These are phyloP conservation scores for Mesopsocus fuscifrons DNA, from an alignment of 2,888 invertebrate genomes.

Conservation along the genomic window DNA sequence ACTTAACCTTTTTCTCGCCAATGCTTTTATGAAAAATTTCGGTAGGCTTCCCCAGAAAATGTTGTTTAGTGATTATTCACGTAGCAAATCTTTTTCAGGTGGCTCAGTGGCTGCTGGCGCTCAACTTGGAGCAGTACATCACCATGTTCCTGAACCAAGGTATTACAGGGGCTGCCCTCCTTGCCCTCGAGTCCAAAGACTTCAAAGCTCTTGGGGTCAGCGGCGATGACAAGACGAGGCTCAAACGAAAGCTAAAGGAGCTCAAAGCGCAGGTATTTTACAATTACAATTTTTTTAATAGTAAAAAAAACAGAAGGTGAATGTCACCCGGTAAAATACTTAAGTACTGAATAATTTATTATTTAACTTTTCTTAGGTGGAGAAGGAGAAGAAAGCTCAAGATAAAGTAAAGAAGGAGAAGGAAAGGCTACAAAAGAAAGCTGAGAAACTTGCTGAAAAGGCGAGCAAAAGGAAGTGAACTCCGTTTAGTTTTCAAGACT, in stretches of 20 bases:
- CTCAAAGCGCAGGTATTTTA: slow-evolving; percentile 39
- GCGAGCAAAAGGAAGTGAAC: slow-evolving; percentile 41
- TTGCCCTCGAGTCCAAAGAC: slow-evolving; percentile 78
- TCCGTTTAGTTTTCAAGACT: too few species aligned
- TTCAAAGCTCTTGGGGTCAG: slow-evolving; percentile 70
- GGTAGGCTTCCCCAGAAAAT: slow-evolving; percentile 6
- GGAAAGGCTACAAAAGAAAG: slow-evolving; percentile 70
- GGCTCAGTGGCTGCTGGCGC: slow-evolving; percentile 74
- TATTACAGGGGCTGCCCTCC: slow-evolving; percentile 69
- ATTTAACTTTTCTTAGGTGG: slow-evolving; percentile 28
- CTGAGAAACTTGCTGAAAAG: slow-evolving; percentile 56
- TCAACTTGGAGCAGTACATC: slow-evolving; percentile 68
- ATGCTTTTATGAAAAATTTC: too few species aligned
- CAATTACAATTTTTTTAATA: too few species aligned
- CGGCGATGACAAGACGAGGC: slow-evolving; percentile 59
- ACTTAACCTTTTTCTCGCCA: too few species aligned
- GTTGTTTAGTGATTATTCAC: too few species aligned
- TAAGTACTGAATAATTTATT: too few species aligned
- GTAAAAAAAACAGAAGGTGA: too few species aligned
- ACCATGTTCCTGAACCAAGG: slow-evolving; percentile 74
- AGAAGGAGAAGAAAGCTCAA: slow-evolving; percentile 48
- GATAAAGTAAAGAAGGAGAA: slow-evolving; percentile 72
- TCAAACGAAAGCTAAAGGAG: slow-evolving; percentile 74
- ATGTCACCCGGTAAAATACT: too few species aligned
- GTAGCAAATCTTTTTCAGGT: slow-evolving; percentile 57